These are phyloP conservation scores for Zaprionus kolodkinae DNA, from an alignment of 1,140 invertebrate species.

Conservation along the genomic window DNA sequence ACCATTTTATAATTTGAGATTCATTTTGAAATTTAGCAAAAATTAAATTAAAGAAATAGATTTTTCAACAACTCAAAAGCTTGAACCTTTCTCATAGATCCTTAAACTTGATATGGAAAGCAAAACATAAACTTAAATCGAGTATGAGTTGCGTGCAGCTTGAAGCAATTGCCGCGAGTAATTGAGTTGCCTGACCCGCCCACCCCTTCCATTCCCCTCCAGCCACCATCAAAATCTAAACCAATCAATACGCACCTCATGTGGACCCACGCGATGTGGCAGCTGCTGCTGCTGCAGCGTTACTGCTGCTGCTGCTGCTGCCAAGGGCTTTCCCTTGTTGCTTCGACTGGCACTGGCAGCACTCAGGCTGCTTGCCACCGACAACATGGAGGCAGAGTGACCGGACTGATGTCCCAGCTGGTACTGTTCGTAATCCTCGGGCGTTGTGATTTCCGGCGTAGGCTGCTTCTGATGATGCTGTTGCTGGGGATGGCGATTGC, in stretches of 20 bases:
- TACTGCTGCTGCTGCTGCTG: conserved; percentile 21
- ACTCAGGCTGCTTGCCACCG: conserved; percentile 56
- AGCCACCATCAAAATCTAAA: background rate
- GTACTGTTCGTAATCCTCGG: conserved; percentile 67
- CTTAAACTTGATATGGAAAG: background rate
- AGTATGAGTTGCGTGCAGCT: conserved; percentile 6
- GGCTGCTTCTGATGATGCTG: conserved; percentile 41
- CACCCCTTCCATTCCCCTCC: background rate
- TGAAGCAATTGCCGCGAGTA: background rate
- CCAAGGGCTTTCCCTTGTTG: conserved; percentile 46
- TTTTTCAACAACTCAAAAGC: too few species aligned
- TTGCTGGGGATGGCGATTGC: conserved; percentile 54
- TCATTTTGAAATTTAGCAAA: background rate
- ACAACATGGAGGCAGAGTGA: conserved; percentile 58
- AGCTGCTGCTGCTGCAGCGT: conserved; percentile 21
- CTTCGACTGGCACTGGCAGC: conserved; percentile 35
- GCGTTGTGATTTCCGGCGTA: conserved; percentile 61
- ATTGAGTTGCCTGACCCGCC: conserved; percentile 6
- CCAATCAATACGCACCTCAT: conserved; percentile 60
- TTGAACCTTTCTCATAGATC: too few species aligned
- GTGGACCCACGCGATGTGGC: conserved; percentile 36
- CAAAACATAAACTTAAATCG: background rate
- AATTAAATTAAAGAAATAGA: background rate
- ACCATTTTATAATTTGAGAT: background rate
- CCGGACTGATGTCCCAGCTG: conserved; percentile 61